Conservation (phyloP, 2,888 invertebrate species). For the Diploptera punctata region DNA sequence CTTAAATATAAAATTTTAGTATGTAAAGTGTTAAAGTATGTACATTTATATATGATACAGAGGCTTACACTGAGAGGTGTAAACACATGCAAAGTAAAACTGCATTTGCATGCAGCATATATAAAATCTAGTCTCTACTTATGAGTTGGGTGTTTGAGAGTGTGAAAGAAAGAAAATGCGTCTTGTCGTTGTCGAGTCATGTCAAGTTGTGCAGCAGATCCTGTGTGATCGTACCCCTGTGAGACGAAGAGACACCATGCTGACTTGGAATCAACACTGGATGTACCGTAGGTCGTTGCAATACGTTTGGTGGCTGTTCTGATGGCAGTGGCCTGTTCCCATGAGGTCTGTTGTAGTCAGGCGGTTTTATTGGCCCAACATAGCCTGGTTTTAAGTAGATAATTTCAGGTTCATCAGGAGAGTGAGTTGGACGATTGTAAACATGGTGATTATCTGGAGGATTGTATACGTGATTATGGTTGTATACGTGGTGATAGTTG, state of each 20-base stretch:
- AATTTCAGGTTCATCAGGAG: conserved; percentile 49
- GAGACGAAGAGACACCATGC: neutral
- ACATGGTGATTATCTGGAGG: conserved; percentile 31
- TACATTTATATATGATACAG: too few relatives aligned
- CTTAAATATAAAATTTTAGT: too few relatives aligned
- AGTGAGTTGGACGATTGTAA: conserved; percentile 26
- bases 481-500: neutral
- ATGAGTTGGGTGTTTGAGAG: too few relatives aligned
- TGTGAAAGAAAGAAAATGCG: too few relatives aligned
- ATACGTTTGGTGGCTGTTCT: neutral
- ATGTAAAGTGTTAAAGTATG: too few relatives aligned
- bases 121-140: too few relatives aligned
- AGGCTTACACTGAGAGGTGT: too few relatives aligned
- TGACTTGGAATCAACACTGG: neutral
- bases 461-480: neutral
- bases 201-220: too few relatives aligned
- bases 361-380: neutral
- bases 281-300: neutral
- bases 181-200: too few relatives aligned
- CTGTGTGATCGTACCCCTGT: conserved; percentile 15
- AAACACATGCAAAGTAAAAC: too few relatives aligned
- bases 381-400: conserved; percentile 53
- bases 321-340: neutral
- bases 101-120: too few relatives aligned
- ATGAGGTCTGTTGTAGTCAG: neutral